A percentile compares a stretch with the other conserved stretches of the same genome.
These are phyloP conservation scores for Anarrhichthys ocellatus DNA, from an alignment of 2,113 vertebrate genomes.

Conservation along the genomic window DNA sequence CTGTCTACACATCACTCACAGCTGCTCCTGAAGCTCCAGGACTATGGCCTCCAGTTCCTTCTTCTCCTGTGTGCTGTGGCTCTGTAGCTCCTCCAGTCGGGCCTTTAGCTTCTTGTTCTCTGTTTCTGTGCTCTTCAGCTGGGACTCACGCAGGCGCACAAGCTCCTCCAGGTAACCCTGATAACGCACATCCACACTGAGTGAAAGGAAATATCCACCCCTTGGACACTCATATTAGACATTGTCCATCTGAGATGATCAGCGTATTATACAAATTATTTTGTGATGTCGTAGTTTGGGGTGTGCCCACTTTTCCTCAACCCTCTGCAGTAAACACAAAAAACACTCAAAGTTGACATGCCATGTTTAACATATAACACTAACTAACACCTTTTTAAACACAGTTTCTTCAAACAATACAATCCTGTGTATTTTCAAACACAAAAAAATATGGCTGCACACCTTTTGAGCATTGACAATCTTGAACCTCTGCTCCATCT, in stretches of 20 bases:
- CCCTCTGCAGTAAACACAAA: not conserved
- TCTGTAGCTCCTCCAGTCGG: slow-evolving; percentile 89
- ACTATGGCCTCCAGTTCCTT: slow-evolving; percentile 93
- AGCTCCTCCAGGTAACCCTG: slow-evolving; percentile 98
- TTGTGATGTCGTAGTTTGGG: not conserved
- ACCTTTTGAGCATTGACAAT: slow-evolving; percentile 98
- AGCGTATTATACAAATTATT: not conserved
- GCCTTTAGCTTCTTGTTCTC: slow-evolving; percentile 92
- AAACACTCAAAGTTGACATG: not conserved
- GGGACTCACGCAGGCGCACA: slow-evolving; percentile 94
- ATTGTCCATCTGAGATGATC: not conserved
- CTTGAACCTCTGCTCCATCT: slow-evolving; percentile 98
- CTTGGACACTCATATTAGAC: not conserved
- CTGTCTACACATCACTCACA: slow-evolving; percentile 81
- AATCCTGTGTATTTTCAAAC: not conserved
- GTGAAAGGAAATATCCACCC: slow-evolving; percentile 2
- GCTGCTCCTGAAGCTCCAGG: slow-evolving; percentile 96
- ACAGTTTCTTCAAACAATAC: not conserved
- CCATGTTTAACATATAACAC: not conserved
- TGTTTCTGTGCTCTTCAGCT: slow-evolving; percentile 93
- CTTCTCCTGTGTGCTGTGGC: slow-evolving; percentile 93
- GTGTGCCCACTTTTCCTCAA: not conserved
- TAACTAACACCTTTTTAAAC: too few relatives aligned
- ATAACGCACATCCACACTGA: slow-evolving; percentile 18
- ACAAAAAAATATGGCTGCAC: not conserved